A percentile compares a stretch with the other conserved stretches of the same genome.
Conservation (phyloP, 2,797 vertebrate genomes). For the Sylvia borin region DNA sequence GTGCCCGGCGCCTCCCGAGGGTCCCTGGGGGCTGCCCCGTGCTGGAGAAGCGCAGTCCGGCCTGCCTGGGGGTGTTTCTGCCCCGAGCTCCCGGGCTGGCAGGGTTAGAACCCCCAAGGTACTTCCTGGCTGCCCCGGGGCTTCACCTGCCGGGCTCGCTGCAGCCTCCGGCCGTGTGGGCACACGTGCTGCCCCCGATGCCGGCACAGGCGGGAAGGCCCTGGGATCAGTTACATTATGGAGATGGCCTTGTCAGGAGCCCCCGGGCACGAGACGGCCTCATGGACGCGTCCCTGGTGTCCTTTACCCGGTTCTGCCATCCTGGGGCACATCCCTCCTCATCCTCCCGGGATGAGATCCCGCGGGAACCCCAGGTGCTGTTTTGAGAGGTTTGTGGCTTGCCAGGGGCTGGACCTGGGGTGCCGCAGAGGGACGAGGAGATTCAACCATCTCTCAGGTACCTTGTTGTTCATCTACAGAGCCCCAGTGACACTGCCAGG, state of each 20-base stretch:
- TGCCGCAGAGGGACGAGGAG: neutral
- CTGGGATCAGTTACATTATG: neutral
- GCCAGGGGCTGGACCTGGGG: neutral
- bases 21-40: neutral
- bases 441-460: neutral
- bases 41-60: neutral
- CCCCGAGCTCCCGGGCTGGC: neutral
- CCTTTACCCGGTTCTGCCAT: fast-evolving
- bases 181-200: neutral
- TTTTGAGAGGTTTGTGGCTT: neutral
- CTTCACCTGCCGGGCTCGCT: neutral
- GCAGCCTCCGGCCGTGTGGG: neutral
- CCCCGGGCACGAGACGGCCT: fast-evolving
- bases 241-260: neutral
- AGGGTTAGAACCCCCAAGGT: neutral
- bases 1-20: neutral
- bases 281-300: fast-evolving
- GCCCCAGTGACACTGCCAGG: neutral
- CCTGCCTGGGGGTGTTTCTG: neutral
- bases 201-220: neutral
- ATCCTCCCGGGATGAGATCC: neutral
- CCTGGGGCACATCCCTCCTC: neutral
- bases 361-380: fast-evolving
- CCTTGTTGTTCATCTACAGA: neutral
- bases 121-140: neutral